Conservation (phyloP, 2,888 invertebrate genomes). For the Ophonus ardosiacus region DNA sequence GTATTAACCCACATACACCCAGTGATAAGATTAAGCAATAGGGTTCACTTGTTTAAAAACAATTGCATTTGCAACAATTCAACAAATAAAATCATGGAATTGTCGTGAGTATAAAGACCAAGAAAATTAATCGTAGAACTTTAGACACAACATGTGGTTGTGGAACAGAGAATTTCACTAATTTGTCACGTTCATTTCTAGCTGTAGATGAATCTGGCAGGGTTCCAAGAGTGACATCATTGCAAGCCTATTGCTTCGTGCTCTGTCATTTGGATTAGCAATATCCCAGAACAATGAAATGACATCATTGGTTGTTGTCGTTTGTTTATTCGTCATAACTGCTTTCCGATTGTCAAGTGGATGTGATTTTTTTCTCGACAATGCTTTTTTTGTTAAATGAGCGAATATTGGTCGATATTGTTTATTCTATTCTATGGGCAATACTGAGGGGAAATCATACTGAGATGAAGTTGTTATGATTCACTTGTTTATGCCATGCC, state of each 20-base stretch:
- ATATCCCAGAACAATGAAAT: constrained; percentile 53
- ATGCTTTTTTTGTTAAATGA: constrained; percentile 29
- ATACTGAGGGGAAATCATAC: constrained; percentile 15
- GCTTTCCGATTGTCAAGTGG: constrained; percentile 33
- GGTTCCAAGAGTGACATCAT: constrained; percentile 60
- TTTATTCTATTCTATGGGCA: neutral
- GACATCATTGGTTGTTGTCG: constrained; percentile 53
- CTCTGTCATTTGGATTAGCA: constrained; percentile 56
- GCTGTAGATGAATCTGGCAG: constrained; percentile 40
- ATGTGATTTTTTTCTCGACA: constrained; percentile 28
- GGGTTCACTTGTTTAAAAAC: neutral
- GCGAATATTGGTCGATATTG: constrained; percentile 7
- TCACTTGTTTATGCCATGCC: constrained; percentile 9
- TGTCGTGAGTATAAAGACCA: constrained; percentile 6
- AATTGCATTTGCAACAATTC: neutral
- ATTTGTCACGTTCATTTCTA: constrained; percentile 61
- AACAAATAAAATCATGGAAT: neutral
- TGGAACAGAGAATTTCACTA: constrained; percentile 43
- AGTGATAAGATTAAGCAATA: constrained; percentile 11
- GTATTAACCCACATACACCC: neutral
- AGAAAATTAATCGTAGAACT: constrained; percentile 32
- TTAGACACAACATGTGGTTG: constrained; percentile 57
- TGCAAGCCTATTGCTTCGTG: constrained; percentile 29
- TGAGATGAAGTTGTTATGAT: constrained; percentile 28
- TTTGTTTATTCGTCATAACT: constrained; percentile 55